These are phyloP conservation scores for Atlantisia rogersi DNA, from an alignment of 2,113 vertebrate genomes.

Conservation along the genomic window DNA sequence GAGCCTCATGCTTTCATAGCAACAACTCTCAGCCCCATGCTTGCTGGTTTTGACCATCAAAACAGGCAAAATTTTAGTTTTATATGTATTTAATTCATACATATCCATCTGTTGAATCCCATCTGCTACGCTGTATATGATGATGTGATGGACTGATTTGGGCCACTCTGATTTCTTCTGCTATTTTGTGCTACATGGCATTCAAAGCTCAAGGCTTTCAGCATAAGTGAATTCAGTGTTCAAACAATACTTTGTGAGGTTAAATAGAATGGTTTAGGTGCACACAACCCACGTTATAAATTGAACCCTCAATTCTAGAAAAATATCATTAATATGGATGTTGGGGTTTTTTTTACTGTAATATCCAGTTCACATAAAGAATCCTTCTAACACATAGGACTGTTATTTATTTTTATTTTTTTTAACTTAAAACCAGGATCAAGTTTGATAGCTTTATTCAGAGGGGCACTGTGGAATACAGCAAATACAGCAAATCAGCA, in stretches of 20 bases:
- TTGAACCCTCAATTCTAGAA: neutral
- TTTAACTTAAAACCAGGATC: slow-evolving; percentile 8
- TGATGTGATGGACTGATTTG: neutral
- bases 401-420: neutral
- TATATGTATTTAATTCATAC: neutral
- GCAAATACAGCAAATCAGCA: slow-evolving; percentile 74
- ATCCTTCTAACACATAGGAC: neutral
- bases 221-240: neutral
- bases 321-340: neutral
- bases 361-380: neutral
- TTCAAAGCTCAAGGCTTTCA: neutral
- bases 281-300: neutral
- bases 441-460: slow-evolving; percentile 47
- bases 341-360: neutral
- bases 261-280: neutral
- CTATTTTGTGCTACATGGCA: neutral
- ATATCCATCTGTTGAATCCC: neutral
- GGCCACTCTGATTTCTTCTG: neutral
- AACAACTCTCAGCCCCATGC: neutral
- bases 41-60: neutral
- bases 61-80: neutral
- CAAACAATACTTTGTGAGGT: neutral
- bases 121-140: neutral
- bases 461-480: slow-evolving; percentile 11
- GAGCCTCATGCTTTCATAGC: neutral